Percentiles rank a stretch among this genome's conserved stretches.
Evolutionary conservation across 2,888 invertebrate genomes (phyloP).

Genomic region (Stenodera caucasica): DNA sequence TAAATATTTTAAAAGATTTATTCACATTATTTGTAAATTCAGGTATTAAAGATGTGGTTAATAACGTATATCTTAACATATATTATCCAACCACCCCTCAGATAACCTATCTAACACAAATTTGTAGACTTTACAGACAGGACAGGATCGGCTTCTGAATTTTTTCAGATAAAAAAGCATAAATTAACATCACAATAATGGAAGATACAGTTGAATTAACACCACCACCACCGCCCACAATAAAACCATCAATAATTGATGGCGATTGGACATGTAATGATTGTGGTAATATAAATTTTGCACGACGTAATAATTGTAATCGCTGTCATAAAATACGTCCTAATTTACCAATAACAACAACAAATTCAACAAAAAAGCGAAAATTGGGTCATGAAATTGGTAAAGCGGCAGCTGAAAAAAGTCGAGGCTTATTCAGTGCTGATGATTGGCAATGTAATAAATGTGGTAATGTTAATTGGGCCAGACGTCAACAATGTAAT

Average conservation of each 20-base stretch:
- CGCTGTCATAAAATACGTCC: constrained; percentile 74
- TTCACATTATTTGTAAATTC: constrained; percentile 6
- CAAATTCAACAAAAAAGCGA: constrained; percentile 64
- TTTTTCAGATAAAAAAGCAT: not conserved
- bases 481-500: constrained; percentile 92
- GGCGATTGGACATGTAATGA: constrained; percentile 71
- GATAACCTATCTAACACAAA: constrained; percentile 9
- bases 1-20: not conserved
- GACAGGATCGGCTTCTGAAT: constrained; percentile 8
- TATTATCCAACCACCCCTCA: not conserved
- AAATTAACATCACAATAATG: constrained; percentile 36
- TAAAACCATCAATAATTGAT: constrained; percentile 46
- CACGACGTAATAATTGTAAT: constrained; percentile 86
- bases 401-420: constrained; percentile 97
- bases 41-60: constrained; percentile 6
- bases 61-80: not conserved
- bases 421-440: constrained; percentile 92
- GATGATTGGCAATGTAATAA: constrained; percentile 99
- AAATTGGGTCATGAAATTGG: constrained; percentile 96
- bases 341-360: constrained; percentile 32
- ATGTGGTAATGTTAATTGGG: constrained; percentile 99
- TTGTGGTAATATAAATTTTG: constrained; percentile 95
- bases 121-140: constrained; percentile 10
- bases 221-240: constrained; percentile 50
- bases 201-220: constrained; percentile 47